Conservation (phyloP, 1,140 invertebrate genomes). For the Babylonia areolata region DNA sequence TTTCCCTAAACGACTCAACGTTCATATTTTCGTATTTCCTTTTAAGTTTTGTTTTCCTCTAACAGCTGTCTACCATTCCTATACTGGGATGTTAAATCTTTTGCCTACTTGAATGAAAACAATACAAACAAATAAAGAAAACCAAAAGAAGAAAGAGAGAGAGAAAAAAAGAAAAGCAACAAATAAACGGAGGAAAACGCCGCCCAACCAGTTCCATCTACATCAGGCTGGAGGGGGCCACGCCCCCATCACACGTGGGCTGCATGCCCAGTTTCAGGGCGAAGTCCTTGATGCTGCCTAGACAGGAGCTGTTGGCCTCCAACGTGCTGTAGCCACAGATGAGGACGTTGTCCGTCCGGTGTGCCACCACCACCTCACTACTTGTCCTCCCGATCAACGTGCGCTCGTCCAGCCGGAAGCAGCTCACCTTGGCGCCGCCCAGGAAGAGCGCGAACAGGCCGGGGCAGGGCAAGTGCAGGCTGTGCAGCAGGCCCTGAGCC, state of each 20-base stretch:
- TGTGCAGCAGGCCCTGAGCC: conserved; percentile 33
- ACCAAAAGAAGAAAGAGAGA: neutral
- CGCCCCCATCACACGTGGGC: conserved; percentile 12
- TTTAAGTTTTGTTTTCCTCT: too few relatives aligned
- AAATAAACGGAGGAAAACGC: neutral
- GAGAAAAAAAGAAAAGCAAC: neutral
- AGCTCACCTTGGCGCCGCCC: conserved; percentile 37
- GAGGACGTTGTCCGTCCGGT: conserved; percentile 39
- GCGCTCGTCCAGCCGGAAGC: conserved; percentile 40
- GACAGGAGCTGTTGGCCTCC: neutral
- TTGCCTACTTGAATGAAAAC: too few relatives aligned
- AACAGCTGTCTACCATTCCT: too few relatives aligned
- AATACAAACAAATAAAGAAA: neutral
- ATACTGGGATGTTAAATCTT: too few relatives aligned
- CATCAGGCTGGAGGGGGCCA: conserved; percentile 36
- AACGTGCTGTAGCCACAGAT: conserved; percentile 41
- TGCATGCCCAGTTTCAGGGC: conserved; percentile 29
- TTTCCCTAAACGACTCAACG: too few relatives aligned
- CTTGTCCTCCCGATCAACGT: conserved; percentile 41
- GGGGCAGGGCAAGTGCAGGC: conserved; percentile 29
- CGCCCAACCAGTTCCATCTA: neutral
- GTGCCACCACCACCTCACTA: conserved; percentile 39
- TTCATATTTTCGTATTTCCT: too few relatives aligned
- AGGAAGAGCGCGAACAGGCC: conserved; percentile 43
- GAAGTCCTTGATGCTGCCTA: conserved; percentile 43